phyloP scores from a whole-genome alignment of 2,797 vertebrate species.

The Moxostoma hubbsi region DNA sequence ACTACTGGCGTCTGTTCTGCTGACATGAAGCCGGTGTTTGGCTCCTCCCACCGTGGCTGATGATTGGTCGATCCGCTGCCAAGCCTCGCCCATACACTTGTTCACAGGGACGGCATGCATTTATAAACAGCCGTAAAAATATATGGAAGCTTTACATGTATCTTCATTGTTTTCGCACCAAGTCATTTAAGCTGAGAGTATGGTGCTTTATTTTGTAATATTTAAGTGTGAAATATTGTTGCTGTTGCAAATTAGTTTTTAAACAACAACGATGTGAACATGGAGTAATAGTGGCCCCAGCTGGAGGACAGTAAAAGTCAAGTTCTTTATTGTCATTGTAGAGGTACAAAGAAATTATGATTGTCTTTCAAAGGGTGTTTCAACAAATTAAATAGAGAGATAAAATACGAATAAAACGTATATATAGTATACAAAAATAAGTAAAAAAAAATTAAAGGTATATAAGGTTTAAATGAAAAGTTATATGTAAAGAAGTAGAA shows the following conservation, averaged over 20 bases:
- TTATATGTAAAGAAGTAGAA: no score
- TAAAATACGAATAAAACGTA: no score
- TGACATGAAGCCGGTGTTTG: conserved; percentile 23
- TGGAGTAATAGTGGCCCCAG: conserved; percentile 48
- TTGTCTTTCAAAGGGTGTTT: no score
- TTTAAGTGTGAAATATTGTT: neutral
- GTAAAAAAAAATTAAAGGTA: no score
- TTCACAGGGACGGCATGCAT: neutral
- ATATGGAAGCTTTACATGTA: neutral
- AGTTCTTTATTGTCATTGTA: no score
- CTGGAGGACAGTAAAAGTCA: conserved; percentile 23
- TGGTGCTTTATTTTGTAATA: no score
- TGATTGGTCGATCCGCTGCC: conserved; percentile 18
- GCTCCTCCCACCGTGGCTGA: neutral
- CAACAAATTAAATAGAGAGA: no score
- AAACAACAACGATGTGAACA: neutral
- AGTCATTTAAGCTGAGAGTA: neutral
- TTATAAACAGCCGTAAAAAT: conserved; percentile 4
- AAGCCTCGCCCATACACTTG: conserved; percentile 35
- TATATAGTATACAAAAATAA: no score
- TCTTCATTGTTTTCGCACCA: neutral
- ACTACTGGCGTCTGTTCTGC: conserved; percentile 16
- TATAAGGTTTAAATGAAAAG: no score
- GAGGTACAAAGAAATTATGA: no score
- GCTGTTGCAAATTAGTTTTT: neutral